phyloP scores from a whole-genome alignment of 2,797 vertebrate species.

The Notolepis coatsorum region DNA sequence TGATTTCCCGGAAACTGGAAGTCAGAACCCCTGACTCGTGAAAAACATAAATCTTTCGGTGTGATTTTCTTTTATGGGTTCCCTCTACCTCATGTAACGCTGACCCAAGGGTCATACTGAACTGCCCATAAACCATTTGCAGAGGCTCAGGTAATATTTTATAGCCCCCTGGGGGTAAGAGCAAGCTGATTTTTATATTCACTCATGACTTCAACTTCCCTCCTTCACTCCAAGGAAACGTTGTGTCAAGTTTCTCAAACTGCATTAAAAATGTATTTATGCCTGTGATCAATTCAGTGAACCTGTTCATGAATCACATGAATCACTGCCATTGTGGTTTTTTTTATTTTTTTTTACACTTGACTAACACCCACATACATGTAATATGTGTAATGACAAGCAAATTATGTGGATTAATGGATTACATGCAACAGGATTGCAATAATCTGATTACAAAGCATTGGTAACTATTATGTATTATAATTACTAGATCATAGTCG shows the following conservation, averaged over 20 bases:
- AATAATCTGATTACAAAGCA: too few relatives aligned
- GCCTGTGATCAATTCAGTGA: conserved; percentile 45
- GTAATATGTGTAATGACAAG: too few relatives aligned
- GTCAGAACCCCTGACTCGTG: conserved; percentile 53
- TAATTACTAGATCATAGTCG: too few relatives aligned
- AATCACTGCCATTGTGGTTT: too few relatives aligned
- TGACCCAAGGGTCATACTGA: conserved; percentile 38
- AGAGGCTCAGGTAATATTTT: conserved; percentile 43
- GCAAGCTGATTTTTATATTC: conserved; percentile 22
- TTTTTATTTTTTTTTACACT: too few relatives aligned
- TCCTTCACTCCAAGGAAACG: conserved; percentile 24
- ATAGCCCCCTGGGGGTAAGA: conserved; percentile 17
- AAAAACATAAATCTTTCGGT: conserved; percentile 61
- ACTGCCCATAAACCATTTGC: conserved; percentile 39
- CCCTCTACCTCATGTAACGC: conserved; percentile 42
- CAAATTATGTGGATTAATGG: too few relatives aligned
- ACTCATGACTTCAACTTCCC: conserved; percentile 18
- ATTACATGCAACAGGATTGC: too few relatives aligned
- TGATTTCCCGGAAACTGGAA: conserved; percentile 74
- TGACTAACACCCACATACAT: too few relatives aligned
- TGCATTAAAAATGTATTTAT: neutral
- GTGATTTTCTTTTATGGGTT: conserved; percentile 60
- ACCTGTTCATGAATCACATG: neutral
- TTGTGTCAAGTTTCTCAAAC: conserved; percentile 22
- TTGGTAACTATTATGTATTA: too few relatives aligned